Evolutionary conservation across 2,113 vertebrate genomes (phyloP), one percentile per base, ranked within the genome.

Genomic region (Abramis brama): DNA sequence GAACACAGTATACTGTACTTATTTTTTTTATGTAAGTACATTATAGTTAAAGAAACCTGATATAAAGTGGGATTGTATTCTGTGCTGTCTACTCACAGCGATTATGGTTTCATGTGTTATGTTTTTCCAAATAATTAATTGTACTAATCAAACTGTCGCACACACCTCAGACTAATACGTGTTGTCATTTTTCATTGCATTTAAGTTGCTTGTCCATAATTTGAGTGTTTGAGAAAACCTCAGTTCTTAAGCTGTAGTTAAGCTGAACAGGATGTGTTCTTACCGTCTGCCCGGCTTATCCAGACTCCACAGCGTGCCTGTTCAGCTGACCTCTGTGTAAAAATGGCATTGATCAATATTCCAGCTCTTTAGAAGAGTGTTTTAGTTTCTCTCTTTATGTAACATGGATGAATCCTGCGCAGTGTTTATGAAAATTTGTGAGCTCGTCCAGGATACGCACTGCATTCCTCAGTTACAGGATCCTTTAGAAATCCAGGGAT

Each of bases 211-310:
- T 57, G 30, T 30, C 55, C 57, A 60, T 43, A 43, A 39, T 13
- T n/a, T 23, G 52, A 57, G 9, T 12, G 2, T 21, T 57, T 47
- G 76, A 76, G 75, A 86, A 83, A 57, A 77, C 60, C 60, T 59
- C 62, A 55, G 30, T 76, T 43, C 19, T 57, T 88, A 89, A 90
- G 62, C 86, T 68, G 76, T 30, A 68, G 86, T 83, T 87, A 89
- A 86, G 8, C 23, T 59, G 73, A 91, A 88, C 52, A 81, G 70
- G 79, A 82, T 85, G 76, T 60, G 82, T 55, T 76, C 90, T 91
- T 91, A 91, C 90, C 90, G 76, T 90, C 86, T 82, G 77, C 88
- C 83, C 87, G 87, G 88, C 75, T 90, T 89, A 87, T 90, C 90
- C 90, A 89, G 88, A 90, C 90, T 79, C 78, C 78, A 87, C 79